Evolutionary conservation across 2,888 invertebrate species (phyloP), one percentile per base, ranked within the genome.

Genomic region (Tenthredo scrophulariae): DNA sequence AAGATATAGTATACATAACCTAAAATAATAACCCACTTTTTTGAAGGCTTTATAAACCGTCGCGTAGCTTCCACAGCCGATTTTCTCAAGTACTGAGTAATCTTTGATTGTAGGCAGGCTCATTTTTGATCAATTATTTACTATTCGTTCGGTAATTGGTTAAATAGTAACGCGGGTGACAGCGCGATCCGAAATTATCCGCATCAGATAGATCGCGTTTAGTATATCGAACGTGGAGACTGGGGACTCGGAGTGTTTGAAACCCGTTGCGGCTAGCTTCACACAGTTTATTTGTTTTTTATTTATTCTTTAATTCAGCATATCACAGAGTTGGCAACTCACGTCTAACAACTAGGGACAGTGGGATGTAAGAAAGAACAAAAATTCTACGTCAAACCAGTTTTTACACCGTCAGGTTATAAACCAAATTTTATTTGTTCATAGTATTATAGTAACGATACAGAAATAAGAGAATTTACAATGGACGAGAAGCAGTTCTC

Each of bases 41-140:
- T 95, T 95, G 86, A 95, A 95, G 0, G 97, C 97, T 94, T 97
- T 97, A 92, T 96, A 97, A 0, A 98, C 98, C 0, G 96, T 96
- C 0, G 98, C 97, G 93, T 97, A 98, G 88, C 97, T 97, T 1
- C 98, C 98, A 26, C 95, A 95, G 0, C 98, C 98, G 13, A 98
- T 94, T 93, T 96, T 97, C 89, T 96, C 96, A 4, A 96, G 94
- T 79, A 97, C 94, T 26, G 96, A 95, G 90, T 96, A 97, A 72
- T 96, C 96, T 77, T 95, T 95, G 87, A 97, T 94, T 86, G 94
- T 94, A 2, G 96, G 95, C 82, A 95, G 94, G 84, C 94, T 93
- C 95, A 95, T 95, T 89, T 85, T 37, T 10, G 4, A 80, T 2
- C 2, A 74, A 67, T 33, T 33, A 67, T 67, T 67, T 29, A 33